Percentiles rank a stretch among this genome's conserved stretches.
These are phyloP conservation scores for Apodemus speciosus DNA, from an alignment of 2,113 vertebrate species.

Conservation along the genomic window DNA sequence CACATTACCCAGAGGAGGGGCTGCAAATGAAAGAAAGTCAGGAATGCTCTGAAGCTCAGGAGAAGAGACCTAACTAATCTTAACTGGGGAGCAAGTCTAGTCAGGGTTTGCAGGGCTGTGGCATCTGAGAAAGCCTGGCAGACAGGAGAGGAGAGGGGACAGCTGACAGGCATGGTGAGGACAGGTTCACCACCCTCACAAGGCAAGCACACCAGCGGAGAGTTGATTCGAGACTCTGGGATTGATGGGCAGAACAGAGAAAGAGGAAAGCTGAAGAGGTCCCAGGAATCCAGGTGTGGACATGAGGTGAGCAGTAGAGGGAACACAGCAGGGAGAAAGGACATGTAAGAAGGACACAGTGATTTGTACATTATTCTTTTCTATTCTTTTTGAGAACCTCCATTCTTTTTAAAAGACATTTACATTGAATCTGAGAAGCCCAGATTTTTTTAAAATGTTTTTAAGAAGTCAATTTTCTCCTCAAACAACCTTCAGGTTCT, in stretches of 20 bases:
- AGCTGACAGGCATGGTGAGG: background rate
- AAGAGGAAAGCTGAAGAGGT: background rate
- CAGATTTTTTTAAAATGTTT: background rate
- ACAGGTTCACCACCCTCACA: background rate
- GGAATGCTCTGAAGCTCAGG: background rate
- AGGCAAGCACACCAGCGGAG: background rate
- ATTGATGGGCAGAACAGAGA: no score
- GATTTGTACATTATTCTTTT: background rate
- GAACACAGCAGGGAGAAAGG: background rate
- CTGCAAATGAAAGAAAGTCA: background rate
- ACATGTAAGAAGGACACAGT: background rate
- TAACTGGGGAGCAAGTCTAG: no score
- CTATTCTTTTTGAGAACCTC: background rate
- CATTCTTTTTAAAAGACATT: slow-evolving; percentile 33
- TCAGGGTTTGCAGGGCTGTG: background rate
- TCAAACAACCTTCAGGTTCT: slow-evolving; percentile 11
- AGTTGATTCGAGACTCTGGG: background rate
- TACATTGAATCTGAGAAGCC: background rate
- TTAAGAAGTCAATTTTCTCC: slow-evolving; percentile 43
- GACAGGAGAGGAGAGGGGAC: background rate
- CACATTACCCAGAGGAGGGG: no score
- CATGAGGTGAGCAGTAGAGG: background rate
- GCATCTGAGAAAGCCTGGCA: background rate
- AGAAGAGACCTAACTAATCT: background rate
- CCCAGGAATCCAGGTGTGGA: background rate